Base-by-base conservation (phyloP, 23 tunicate species). In the Aplidium turbinatum region DNA sequence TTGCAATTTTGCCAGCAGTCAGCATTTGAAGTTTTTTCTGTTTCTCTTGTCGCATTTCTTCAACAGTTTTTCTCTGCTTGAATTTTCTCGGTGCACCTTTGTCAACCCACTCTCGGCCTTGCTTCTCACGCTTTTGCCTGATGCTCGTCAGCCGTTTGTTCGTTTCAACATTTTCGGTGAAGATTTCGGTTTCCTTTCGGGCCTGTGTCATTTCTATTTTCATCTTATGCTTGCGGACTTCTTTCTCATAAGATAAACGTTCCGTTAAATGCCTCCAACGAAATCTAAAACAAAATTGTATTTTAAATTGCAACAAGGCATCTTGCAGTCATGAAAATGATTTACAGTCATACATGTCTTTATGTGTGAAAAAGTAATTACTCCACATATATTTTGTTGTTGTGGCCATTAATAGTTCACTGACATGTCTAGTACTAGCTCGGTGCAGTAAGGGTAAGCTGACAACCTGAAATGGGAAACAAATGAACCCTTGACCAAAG, bases 21-120 rank as follows among this genome's bases (percentile, higher is more conserved):
- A 42, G 11, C 50, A 9, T 42, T 42, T 42, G 11, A 11, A n/a
- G 73, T 70, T 25, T 46, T 47, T 47, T 58, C 28, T 26, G 38
- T 47, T 78, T 78, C 58, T 78, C 79, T 35, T 33, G 26, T 60
- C 82, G 35, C 50, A 91, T 78, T 60, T 84, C 86, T 20, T 78
- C 97, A 1, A 91, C 97, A 66, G 97, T 91, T 58, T 84, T 91
- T 57, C 97, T 64, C 55, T 91, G 97, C 35, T 62, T 77, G 57
- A 78, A 51, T 1, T 84, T 54, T 45, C 57, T 74, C 23, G 56
- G 48, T 22, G 56, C 65, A 6, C 81, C 28, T 38, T 40, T 84
- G 47, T 81, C 86, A 19, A 51, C 26, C 82, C 84, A 73, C 23
- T 27, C 64, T 1, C 48, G 35, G 32, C 97, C 97, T 63, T 74